Percentiles rank a stretch among this genome's conserved stretches.
phyloP scores from a whole-genome alignment of 2,113 vertebrate species.

The Protobothrops flavoviridis region DNA sequence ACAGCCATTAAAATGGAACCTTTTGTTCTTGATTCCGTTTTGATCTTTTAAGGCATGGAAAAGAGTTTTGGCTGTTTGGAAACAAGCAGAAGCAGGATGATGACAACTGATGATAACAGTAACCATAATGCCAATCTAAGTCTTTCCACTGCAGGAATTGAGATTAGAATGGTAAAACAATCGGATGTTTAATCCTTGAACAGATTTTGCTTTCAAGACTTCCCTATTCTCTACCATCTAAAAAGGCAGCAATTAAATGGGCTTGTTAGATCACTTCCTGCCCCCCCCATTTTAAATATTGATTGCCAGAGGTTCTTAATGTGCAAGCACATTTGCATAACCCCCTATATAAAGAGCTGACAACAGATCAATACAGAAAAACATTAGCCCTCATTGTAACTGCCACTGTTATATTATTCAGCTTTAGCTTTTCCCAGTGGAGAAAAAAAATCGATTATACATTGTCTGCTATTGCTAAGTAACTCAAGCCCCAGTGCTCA shows the following conservation, averaged over 20 bases:
- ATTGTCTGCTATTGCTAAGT: not conserved
- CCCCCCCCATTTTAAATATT: not conserved
- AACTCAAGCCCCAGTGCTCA: not conserved
- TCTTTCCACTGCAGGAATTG: not conserved
- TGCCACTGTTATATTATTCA: not conserved
- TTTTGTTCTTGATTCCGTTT: not conserved
- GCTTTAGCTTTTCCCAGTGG: not conserved
- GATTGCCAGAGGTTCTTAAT: not conserved
- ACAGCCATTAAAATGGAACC: too few relatives aligned
- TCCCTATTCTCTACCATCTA: not conserved
- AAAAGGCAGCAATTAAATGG: not conserved
- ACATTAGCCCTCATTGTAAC: not conserved
- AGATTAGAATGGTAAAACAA: not conserved
- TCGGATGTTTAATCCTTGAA: not conserved
- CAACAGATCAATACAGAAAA: not conserved
- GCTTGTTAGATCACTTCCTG: not conserved
- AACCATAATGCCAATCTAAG: not conserved
- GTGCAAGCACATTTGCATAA: not conserved
- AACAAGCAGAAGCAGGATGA: not conserved
- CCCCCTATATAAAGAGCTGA: too few relatives aligned
- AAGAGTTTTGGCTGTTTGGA: not conserved
- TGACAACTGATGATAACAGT: not conserved
- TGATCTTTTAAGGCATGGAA: not conserved
- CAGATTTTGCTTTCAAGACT: not conserved
- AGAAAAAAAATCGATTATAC: not conserved